Evolutionary conservation across 1,140 invertebrate genomes (phyloP).

Genomic region (Aphaenogaster ashmeadi): DNA sequence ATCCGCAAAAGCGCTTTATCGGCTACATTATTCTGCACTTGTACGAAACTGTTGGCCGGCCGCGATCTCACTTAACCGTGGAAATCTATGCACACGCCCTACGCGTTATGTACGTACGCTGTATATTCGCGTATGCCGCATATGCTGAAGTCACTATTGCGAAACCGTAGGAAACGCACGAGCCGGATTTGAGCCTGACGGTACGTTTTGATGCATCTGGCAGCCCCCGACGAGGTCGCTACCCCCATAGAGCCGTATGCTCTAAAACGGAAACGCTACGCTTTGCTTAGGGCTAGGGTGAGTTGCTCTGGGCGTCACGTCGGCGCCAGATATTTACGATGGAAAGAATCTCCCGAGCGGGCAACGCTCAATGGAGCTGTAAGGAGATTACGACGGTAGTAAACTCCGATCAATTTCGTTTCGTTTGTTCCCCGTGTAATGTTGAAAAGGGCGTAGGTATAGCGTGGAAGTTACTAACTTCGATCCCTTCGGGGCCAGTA

Average conservation of each 20-base stretch:
- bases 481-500: slow-evolving; percentile 1
- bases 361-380: slow-evolving; percentile 51
- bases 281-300: slow-evolving; percentile 46
- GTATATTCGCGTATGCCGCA: not conserved
- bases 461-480: slow-evolving; percentile 31
- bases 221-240: not conserved
- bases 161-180: not conserved
- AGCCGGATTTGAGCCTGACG: not conserved
- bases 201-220: slow-evolving; percentile 8
- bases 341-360: slow-evolving; percentile 44
- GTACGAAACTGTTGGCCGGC: slow-evolving; percentile 14
- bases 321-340: slow-evolving; percentile 66
- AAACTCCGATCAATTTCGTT: slow-evolving; percentile 67
- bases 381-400: slow-evolving; percentile 65
- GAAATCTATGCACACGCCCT: slow-evolving; percentile 12
- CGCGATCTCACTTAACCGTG: slow-evolving; percentile 8
- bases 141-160: slow-evolving; percentile 22
- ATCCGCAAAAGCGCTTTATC: slow-evolving; percentile 48
- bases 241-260: not conserved
- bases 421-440: slow-evolving; percentile 52
- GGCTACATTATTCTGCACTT: slow-evolving; percentile 22
- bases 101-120: not conserved
- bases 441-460: not conserved
- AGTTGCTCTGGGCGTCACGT: slow-evolving; percentile 39
- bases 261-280: slow-evolving; percentile 34